A percentile compares a stretch with the other conserved stretches of the same genome.
Evolutionary conservation across 1,140 invertebrate species (phyloP).

Genomic region (Ericerus pela): DNA sequence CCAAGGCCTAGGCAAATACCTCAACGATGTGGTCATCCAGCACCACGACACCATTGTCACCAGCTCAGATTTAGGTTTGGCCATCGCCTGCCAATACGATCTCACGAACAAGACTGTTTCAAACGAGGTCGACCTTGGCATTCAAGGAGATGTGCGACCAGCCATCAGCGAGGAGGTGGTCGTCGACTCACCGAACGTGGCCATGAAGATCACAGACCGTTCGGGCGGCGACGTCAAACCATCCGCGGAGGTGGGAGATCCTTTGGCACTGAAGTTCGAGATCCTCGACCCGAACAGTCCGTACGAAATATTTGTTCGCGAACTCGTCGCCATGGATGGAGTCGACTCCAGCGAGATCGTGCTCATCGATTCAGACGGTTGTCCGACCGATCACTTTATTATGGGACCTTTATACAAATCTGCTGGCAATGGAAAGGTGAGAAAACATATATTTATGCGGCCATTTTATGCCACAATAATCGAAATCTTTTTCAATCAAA

Average conservation of each 20-base stretch:
- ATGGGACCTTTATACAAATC: constrained; percentile 82
- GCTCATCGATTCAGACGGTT: constrained; percentile 79
- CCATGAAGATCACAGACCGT: constrained; percentile 83
- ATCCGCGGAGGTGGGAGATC: constrained; percentile 77
- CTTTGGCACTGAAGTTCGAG: constrained; percentile 75
- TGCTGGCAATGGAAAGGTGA: constrained; percentile 48
- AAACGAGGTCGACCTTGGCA: constrained; percentile 76
- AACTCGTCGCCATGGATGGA: constrained; percentile 85
- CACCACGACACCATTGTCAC: constrained; percentile 92
- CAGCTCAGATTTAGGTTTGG: constrained; percentile 77
- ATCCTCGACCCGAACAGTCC: constrained; percentile 81
- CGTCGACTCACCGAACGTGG: constrained; percentile 82
- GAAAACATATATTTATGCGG: too few relatives aligned
- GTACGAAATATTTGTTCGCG: constrained; percentile 86
- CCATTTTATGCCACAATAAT: too few relatives aligned
- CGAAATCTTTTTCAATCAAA: too few relatives aligned
- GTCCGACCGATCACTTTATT: constrained; percentile 81
- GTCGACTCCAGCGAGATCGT: constrained; percentile 82
- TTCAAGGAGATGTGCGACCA: constrained; percentile 65
- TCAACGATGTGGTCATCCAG: constrained; percentile 82
- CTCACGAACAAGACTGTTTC: constrained; percentile 83
- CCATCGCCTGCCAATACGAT: constrained; percentile 85
- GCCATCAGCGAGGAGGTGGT: constrained; percentile 58
- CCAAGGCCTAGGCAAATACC: constrained; percentile 64
- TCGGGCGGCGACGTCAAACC: constrained; percentile 61